Conservation (phyloP, 2,888 invertebrate species). For the Lasioglossum vierecki region DNA sequence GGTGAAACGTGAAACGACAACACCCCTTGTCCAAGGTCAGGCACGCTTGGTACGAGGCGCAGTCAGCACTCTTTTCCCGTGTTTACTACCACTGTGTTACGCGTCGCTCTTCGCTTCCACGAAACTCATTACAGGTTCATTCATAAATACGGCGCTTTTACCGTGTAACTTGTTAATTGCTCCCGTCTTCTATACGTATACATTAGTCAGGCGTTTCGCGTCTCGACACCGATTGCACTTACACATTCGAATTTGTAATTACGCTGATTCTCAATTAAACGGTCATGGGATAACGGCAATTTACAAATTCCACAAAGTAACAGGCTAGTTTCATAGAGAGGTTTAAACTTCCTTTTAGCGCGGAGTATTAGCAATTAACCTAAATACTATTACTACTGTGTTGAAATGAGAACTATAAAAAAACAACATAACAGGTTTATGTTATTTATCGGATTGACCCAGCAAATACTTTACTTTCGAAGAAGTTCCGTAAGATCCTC, state of each 20-base stretch:
- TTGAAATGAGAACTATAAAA: background rate
- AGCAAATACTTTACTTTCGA: background rate
- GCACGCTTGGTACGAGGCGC: conserved; percentile 32
- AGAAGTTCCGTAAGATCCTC: too few species aligned
- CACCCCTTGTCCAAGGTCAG: conserved; percentile 50
- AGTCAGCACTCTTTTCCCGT: conserved; percentile 34
- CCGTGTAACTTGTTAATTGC: background rate
- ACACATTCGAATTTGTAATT: background rate
- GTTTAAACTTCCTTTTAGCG: background rate
- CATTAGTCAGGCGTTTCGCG: background rate
- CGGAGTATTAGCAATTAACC: background rate
- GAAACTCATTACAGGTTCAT: conserved; percentile 8
- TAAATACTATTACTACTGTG: background rate
- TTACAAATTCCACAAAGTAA: background rate
- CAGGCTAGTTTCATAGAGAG: background rate
- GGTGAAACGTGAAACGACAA: conserved; percentile 23
- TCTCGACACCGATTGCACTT: background rate
- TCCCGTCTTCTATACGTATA: background rate
- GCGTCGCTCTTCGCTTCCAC: background rate
- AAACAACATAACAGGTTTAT: background rate
- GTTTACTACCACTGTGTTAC: conserved; percentile 24
- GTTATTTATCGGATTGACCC: background rate
- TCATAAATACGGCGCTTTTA: conserved; percentile 15
- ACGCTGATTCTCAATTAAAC: background rate
- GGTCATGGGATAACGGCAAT: background rate